Conservation (phyloP, 2,797 vertebrate genomes). For the Pangasius djambal region DNA sequence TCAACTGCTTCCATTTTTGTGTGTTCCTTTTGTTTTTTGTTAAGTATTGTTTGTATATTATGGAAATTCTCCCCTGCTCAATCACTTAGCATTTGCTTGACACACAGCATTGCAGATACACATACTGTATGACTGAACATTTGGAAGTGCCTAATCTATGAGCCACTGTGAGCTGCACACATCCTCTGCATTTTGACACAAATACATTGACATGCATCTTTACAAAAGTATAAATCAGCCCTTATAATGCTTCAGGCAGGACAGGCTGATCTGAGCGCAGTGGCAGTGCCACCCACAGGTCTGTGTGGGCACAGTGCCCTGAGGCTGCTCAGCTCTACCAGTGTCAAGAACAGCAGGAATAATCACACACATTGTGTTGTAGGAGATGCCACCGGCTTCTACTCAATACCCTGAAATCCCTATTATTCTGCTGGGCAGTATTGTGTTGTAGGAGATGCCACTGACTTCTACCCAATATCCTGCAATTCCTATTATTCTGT, state of each 20-base stretch:
- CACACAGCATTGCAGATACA: background rate
- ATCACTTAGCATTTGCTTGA: background rate
- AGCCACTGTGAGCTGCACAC: slow-evolving; percentile 1
- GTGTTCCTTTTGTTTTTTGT: background rate
- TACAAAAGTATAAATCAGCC: slow-evolving; percentile 19
- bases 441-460: slow-evolving; percentile 22
- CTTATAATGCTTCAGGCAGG: slow-evolving; percentile 29
- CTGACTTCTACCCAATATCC: background rate
- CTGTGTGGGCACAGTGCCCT: slow-evolving; percentile 25
- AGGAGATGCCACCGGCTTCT: slow-evolving; percentile 14
- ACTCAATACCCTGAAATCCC: slow-evolving; percentile 20
- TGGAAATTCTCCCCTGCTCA: background rate
- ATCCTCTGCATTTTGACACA: slow-evolving; percentile 17
- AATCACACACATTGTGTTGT: slow-evolving; percentile 32
- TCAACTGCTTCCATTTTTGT: background rate
- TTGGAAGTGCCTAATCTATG: background rate
- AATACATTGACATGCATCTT: background rate
- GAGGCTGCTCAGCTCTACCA: slow-evolving; percentile 24
- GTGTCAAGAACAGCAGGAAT: slow-evolving; percentile 33
- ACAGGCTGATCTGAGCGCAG: slow-evolving; percentile 15
- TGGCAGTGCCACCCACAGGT: slow-evolving; percentile 26
- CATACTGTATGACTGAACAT: background rate
- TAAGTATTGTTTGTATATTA: background rate
- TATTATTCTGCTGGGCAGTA: slow-evolving; percentile 31
- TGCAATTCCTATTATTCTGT: slow-evolving; percentile 27